Base-by-base conservation (phyloP, 1,140 invertebrate species). In the Cyrtorhinus lividipennis region DNA sequence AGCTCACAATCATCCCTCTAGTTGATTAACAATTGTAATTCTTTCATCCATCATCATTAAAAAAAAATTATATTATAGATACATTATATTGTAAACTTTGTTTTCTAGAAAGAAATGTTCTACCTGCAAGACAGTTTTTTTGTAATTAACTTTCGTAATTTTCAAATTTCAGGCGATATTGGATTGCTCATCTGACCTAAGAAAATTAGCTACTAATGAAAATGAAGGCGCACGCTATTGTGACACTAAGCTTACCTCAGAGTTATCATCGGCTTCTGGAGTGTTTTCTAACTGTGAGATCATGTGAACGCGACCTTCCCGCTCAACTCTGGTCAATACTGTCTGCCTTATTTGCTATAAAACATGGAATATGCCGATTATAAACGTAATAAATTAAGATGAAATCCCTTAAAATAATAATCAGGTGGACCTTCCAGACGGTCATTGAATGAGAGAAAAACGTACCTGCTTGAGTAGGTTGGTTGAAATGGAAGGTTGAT, bases 281-380 rank as follows among this genome's bases (percentile, higher is more conserved):
- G 76, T 80, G 67, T 86, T 80, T 67, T 83, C 80, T 45, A 83
- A 70, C 46, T 80, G 79, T 56, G 78, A 78, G 8, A 66, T 62
- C 27, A 81, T 80, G 68, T 79, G 80, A 64, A 81, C 79, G 64
- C 83, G 80, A 62, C 82, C 80, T 62, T 73, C 77, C 69, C 82
- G 80, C 1, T 83, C 81, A 12, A 82, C 85, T 57, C 87, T 76
- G n/a, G 86, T 89, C 58, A 91, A 72, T 0, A 94, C 89, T 2
- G 90, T 92, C 71, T 94, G 89, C 13, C 91, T 82, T 69, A 94
- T 92, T 71, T 94, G 91, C 76, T 94, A 82, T 2, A 71, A 71
- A 48, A 66, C 57, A 10, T n/a, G 8, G 38, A 44, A 44, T n/a
- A n/a, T n/a, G n/a, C n/a, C n/a, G n/a, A n/a, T n/a, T 10, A 57